Evolutionary conservation across 2,888 invertebrate species (phyloP), one percentile per base, ranked within the genome.

Genomic region (Acheta domesticus): DNA sequence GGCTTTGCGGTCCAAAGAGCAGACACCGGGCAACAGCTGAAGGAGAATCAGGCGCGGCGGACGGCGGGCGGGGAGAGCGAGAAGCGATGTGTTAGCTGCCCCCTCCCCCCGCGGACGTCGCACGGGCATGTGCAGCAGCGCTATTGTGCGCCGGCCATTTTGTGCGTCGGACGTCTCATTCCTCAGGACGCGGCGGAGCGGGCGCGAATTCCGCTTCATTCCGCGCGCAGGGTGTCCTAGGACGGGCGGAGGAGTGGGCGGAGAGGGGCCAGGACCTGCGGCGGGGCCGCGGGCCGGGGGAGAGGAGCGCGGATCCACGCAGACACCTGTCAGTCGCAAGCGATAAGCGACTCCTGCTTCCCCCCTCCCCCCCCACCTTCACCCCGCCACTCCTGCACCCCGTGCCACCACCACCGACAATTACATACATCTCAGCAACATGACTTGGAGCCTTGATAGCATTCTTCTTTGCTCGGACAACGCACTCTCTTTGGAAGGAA

Each of bases 1-100:
- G 62, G 62, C 16, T 62, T 62, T 62, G 62, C n/a, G 62, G 62
- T 62, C 62, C 62, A n/a, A 62, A 62, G n/a, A 62, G 62, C 62
- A 62, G 62, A 62, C 14, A 62, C 62, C 12, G 62, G 3, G n/a
- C 5, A 62, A 62, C n/a, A 62, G 62, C 62, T 36, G 36, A n/a
- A 62, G 62, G 62, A 62, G 62, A 62, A 36, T 36, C 62, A n/a
- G n/a, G n/a, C 62, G 62, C 62, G 62, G 62, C 1, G n/a, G 36
- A 1, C 36, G 36, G 36, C 36, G 36, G 36, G 36, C 36, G 36
- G 36, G 36, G 36, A 36, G 36, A 8, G 36, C 8, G 36, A 8
- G 36, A 36, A 36, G 36, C 36, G 36, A 36, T 36, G 36, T 36
- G 36, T 36, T 36, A 36, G 36, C 36, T 36, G 36, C 62, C 62